Evolutionary conservation across 2,888 invertebrate species (phyloP), one percentile per base, ranked within the genome.

Genomic region (Nephrocerus scutellatus): DNA sequence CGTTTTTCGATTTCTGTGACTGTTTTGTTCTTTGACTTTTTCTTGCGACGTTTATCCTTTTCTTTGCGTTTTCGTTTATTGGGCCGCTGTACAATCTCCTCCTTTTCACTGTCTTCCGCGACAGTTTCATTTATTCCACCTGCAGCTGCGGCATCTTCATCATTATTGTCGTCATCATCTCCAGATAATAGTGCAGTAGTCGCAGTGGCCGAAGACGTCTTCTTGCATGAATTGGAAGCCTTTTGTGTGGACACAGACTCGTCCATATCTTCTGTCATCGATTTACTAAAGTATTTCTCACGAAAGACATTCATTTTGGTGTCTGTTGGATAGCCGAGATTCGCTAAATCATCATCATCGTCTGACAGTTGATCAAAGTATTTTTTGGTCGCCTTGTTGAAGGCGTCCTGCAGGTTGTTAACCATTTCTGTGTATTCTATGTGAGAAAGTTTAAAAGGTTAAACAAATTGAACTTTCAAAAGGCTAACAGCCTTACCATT

Each of bases 341-440:
- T 80, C 38, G 79, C 78, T 63, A 81, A 81, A 61, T 82, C 82
- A 58, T 89, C 89, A 16, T 87, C 85, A 59, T 89, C 89, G 13
- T 87, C 85, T 8, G 83, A 79, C 48, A 84, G 76, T 53, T 84
- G 80, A 60, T 87, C 85, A 47, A 90, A 76, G 64, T 85, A 90
- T 56, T 85, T 81, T 59, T 84, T 83, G 4, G 86, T 84, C 10
- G 86, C 79, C 46, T 82, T 77, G 51, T 86, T 82, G 59, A 91
- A 90, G 9, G 82, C 86, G 51, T 80, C 75, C 63, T 84, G 80
- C 39, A 91, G 71, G 61, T 82, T 88, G 58, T 84, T 82, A 8
- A 85, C 88, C 89, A 90, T 90, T 61, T 80, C 80, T 2, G 88
- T 87, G 55, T 89, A 90, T 66, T 89, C 89, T 89, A 66, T 7